Evolutionary conservation across 2,113 vertebrate genomes (phyloP).

Genomic region (Cairina moschata): DNA sequence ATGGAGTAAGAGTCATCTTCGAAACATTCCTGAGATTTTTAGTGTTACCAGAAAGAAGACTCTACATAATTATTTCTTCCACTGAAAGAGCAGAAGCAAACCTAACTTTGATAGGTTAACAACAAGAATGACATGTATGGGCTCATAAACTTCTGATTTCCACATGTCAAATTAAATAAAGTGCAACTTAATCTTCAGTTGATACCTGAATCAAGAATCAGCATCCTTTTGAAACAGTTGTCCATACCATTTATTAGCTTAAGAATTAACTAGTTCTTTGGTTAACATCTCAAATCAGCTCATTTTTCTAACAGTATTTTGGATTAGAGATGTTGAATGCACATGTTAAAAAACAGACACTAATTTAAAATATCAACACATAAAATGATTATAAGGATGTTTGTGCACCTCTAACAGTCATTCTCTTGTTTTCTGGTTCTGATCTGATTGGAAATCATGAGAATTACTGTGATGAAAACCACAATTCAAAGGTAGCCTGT

Average conservation of each 20-base stretch:
- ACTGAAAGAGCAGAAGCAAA: background rate
- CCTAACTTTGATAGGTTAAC: background rate
- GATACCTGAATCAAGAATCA: background rate
- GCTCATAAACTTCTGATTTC: background rate
- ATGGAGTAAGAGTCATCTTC: background rate
- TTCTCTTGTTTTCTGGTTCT: background rate
- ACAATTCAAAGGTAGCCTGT: background rate
- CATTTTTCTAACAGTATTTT: background rate
- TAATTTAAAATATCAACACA: background rate
- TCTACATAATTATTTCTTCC: background rate
- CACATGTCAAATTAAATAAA: background rate
- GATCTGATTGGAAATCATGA: background rate
- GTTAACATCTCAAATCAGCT: background rate
- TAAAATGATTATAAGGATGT: background rate
- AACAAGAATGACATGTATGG: background rate
- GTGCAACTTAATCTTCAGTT: background rate
- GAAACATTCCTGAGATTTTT: background rate
- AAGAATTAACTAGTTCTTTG: background rate
- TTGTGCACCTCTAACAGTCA: background rate
- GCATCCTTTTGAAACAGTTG: background rate
- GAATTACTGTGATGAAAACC: background rate
- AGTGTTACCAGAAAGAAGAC: background rate
- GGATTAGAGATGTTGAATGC: background rate
- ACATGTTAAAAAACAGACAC: background rate
- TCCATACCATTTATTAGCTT: background rate